A percentile compares a stretch with the other conserved stretches of the same genome.
Evolutionary conservation across 2,797 vertebrate genomes (phyloP).

Genomic region (Lemur catta): DNA sequence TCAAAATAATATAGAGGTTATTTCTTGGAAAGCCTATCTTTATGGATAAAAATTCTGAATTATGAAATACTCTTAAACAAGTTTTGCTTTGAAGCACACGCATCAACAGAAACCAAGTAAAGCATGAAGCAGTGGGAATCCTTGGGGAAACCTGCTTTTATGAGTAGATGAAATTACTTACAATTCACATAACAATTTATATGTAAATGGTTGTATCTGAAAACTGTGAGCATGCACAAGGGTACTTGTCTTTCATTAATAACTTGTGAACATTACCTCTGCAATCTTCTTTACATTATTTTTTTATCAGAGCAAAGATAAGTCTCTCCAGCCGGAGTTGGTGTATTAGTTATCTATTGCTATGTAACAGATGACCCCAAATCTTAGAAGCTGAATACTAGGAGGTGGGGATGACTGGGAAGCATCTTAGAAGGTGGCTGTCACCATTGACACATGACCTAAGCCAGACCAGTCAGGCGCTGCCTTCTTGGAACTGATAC

Average conservation of each 20-base stretch:
- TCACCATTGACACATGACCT: not conserved
- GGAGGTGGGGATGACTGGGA: not conserved
- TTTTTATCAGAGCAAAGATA: not conserved
- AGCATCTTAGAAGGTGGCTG: not conserved
- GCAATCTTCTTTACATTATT: not conserved
- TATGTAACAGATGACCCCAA: not conserved
- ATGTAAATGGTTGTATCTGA: constrained; percentile 23
- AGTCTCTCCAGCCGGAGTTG: not conserved
- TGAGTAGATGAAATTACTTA: not conserved
- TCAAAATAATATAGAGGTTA: not conserved
- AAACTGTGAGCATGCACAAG: not conserved
- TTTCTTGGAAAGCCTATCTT: not conserved
- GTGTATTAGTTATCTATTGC: not conserved
- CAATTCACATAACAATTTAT: constrained; percentile 30
- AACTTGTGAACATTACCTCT: not conserved
- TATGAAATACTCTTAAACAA: not conserved
- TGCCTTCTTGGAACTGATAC: not conserved
- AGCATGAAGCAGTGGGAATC: not conserved
- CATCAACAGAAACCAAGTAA: not conserved
- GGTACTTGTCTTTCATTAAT: not conserved
- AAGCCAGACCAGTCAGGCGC: not conserved
- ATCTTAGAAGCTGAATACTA: not conserved
- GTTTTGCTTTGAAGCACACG: not conserved
- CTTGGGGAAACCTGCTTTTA: not conserved
- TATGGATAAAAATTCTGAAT: not conserved